Evolutionary conservation across 1,140 invertebrate species (phyloP).

Genomic region (Calosoma granatense): DNA sequence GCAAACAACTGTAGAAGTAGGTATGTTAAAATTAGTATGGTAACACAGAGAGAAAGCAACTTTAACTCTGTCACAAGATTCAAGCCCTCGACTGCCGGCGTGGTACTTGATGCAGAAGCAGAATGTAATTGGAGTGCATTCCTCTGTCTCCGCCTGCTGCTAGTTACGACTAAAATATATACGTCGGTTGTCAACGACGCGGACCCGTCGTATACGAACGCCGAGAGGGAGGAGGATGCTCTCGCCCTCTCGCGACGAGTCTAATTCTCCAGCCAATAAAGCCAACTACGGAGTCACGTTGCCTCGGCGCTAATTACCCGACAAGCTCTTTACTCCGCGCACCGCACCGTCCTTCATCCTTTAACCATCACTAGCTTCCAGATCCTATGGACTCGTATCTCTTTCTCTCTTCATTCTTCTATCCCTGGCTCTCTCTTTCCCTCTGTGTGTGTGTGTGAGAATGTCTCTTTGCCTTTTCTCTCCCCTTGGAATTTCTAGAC

Average conservation of each 20-base stretch:
- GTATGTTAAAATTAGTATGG: too few species aligned
- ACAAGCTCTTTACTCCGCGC: not conserved
- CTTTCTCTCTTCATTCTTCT: not conserved
- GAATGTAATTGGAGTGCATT: constrained; percentile 7
- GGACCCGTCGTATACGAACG: too few species aligned
- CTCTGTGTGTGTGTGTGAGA: too few species aligned
- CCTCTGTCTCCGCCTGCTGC: not conserved
- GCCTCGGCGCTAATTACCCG: not conserved
- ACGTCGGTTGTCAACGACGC: not conserved
- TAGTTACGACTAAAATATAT: constrained; percentile 9
- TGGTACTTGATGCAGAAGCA: constrained; percentile 4
- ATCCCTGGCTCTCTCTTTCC: not conserved
- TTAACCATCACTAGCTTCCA: too few species aligned
- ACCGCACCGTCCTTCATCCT: not conserved
- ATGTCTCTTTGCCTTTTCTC: too few species aligned
- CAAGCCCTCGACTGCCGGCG: not conserved
- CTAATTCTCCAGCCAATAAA: constrained; percentile 9
- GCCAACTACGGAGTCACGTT: constrained; percentile 2
- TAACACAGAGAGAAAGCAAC: too few species aligned
- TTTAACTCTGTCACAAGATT: not conserved
- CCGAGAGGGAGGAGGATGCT: not conserved
- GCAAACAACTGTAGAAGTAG: too few species aligned
- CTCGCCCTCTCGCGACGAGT: not conserved
- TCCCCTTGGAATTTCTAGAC: not conserved
- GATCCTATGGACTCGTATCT: not conserved